Evolutionary conservation across 2,888 invertebrate species (phyloP).

Genomic region (Philonicus albiceps): DNA sequence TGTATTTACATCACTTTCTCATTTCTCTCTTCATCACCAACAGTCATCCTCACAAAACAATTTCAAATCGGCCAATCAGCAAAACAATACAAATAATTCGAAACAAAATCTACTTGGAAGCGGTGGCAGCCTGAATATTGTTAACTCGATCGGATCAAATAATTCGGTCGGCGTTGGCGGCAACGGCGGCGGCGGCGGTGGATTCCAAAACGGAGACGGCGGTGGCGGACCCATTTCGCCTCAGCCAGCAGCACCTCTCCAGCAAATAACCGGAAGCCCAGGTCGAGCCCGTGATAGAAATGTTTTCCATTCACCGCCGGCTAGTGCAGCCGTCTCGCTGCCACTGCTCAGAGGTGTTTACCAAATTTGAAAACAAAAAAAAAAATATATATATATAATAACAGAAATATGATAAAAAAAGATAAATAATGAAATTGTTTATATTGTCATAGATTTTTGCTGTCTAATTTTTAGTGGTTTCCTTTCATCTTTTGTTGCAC

Average conservation of each 20-base stretch:
- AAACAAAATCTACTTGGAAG: conserved; percentile 45
- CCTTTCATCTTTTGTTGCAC: conserved; percentile 3
- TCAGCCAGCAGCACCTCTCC: conserved; percentile 55
- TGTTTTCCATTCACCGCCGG: conserved; percentile 60
- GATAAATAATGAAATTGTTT: not conserved
- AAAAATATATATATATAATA: too few relatives aligned
- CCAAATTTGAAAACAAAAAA: not conserved
- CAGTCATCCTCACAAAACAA: conserved; percentile 51
- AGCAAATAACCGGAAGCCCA: conserved; percentile 62
- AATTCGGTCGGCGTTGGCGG: not conserved
- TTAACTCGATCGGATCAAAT: conserved; percentile 41
- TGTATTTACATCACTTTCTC: conserved; percentile 26
- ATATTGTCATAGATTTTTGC: not conserved
- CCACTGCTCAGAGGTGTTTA: conserved; percentile 61
- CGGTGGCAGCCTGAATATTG: conserved; percentile 44
- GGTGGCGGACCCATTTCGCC: conserved; percentile 52
- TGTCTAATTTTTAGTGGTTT: not conserved
- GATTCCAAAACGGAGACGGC: conserved; percentile 27
- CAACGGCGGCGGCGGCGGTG: not conserved
- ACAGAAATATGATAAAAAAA: not conserved
- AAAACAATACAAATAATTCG: conserved; percentile 49
- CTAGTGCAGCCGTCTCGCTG: conserved; percentile 59
- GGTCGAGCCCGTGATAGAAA: conserved; percentile 63
- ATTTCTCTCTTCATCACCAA: conserved; percentile 37
- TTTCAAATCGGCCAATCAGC: conserved; percentile 48